Conservation (phyloP, 2,797 vertebrate genomes). For the Picus viridis region DNA sequence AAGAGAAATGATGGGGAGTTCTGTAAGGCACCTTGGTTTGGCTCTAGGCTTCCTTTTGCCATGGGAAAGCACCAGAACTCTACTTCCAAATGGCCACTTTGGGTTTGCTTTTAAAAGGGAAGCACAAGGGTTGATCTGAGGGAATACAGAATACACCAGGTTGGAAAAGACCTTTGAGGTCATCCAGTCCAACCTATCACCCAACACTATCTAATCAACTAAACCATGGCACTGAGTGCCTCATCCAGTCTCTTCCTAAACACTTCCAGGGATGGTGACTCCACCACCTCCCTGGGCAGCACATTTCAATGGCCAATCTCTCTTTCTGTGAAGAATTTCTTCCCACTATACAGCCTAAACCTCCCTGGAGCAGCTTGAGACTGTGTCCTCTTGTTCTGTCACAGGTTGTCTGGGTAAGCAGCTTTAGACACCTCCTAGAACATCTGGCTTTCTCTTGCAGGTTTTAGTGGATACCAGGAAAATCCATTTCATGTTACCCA, state of each 20-base stretch:
- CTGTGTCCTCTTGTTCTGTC: no score
- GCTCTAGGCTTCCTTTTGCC: neutral
- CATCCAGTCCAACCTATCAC: no score
- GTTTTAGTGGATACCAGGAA: neutral
- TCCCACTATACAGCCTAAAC: no score
- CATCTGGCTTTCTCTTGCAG: neutral
- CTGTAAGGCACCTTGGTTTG: neutral
- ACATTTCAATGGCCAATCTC: no score
- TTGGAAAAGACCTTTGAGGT: no score
- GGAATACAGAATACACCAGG: neutral
- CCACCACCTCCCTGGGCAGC: no score
- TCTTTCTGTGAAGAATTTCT: no score
- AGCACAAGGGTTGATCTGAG: neutral
- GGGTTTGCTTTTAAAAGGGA: neutral
- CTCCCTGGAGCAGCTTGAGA: no score
- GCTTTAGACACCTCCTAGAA: neutral
- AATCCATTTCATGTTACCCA: neutral
- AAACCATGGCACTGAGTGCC: no score
- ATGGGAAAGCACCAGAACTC: neutral
- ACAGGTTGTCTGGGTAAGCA: neutral
- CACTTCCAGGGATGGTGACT: no score
- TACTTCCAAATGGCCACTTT: neutral
- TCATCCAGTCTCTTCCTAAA: no score
- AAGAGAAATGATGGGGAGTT: neutral
- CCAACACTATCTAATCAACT: no score